Percentiles rank a stretch among this genome's conserved stretches.
These are phyloP conservation scores for Circaetus gallicus DNA, from an alignment of 2,113 vertebrate genomes.

Conservation along the genomic window DNA sequence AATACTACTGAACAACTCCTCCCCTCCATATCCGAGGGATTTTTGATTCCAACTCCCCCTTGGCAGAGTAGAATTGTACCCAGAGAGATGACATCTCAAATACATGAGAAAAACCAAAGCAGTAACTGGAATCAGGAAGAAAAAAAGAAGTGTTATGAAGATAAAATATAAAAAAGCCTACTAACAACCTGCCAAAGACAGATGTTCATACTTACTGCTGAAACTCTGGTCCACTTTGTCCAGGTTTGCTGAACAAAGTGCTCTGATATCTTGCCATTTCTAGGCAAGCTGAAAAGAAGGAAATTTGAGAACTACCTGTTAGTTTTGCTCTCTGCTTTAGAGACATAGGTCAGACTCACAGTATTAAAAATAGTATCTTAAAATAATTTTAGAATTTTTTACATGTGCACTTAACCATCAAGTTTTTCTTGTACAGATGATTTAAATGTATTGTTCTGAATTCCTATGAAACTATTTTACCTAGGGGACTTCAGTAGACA, in stretches of 20 bases:
- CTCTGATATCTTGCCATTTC: slow-evolving; percentile 31
- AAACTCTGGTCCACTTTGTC: slow-evolving; percentile 31
- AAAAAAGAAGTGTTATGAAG: background rate
- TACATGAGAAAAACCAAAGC: background rate
- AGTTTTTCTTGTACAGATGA: background rate
- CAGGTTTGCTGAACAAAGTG: slow-evolving; percentile 52
- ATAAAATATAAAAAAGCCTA: background rate
- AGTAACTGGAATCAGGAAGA: background rate
- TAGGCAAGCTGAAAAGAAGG: background rate
- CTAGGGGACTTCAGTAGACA: background rate
- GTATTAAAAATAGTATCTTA: background rate
- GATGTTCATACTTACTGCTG: slow-evolving; percentile 10
- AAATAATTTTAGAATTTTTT: background rate
- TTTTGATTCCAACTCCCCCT: slow-evolving; percentile 43
- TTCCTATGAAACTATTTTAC: background rate
- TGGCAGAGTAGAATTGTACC: background rate
- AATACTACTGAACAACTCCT: slow-evolving; percentile 45
- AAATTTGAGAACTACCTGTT: background rate
- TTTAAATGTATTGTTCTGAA: background rate
- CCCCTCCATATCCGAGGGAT: slow-evolving; percentile 25
- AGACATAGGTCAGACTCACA: background rate
- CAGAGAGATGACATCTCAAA: background rate
- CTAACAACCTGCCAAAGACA: slow-evolving; percentile 21
- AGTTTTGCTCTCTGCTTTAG: background rate
- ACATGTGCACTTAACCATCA: background rate